phyloP scores from a whole-genome alignment of 2,888 invertebrate species.

The Lepetodrilus schrolli region DNA sequence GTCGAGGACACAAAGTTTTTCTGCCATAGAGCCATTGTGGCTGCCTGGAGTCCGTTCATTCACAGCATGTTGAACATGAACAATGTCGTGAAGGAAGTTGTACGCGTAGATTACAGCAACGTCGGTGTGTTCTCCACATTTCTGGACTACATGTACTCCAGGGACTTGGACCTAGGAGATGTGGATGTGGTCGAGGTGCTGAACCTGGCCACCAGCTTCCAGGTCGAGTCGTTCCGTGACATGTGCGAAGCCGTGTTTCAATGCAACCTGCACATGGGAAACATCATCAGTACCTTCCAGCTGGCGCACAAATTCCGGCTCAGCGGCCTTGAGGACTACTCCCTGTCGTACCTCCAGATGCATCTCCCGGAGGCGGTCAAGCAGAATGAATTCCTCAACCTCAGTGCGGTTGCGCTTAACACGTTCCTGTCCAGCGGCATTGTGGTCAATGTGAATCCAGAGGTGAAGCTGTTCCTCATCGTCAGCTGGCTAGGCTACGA shows the following conservation, averaged over 20 bases:
- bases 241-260: conserved; percentile 82
- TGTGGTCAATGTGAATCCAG: conserved; percentile 63
- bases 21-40: conserved; percentile 81
- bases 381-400: conserved; percentile 59
- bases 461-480: conserved; percentile 63
- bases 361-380: conserved; percentile 63
- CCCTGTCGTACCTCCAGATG: conserved; percentile 78
- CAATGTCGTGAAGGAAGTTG: conserved; percentile 5
- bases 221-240: conserved; percentile 79
- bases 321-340: conserved; percentile 78
- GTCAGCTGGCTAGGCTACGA: conserved; percentile 67
- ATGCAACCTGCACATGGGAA: conserved; percentile 79
- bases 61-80: conserved; percentile 79
- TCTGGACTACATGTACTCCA: conserved; percentile 82
- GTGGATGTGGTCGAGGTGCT: conserved; percentile 80
- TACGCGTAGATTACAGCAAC: conserved; percentile 73
- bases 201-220: conserved; percentile 80
- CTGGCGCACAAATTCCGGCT: conserved; percentile 80
- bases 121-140: conserved; percentile 79
- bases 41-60: conserved; percentile 81
- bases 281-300: conserved; percentile 80
- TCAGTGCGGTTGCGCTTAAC: conserved; percentile 56
- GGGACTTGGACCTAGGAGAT: conserved; percentile 79
- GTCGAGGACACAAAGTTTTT: conserved; percentile 79
- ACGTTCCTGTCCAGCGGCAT: conserved; percentile 59